Evolutionary conservation across 2,888 invertebrate species (phyloP).

Genomic region (Quadroppia sp.): DNA sequence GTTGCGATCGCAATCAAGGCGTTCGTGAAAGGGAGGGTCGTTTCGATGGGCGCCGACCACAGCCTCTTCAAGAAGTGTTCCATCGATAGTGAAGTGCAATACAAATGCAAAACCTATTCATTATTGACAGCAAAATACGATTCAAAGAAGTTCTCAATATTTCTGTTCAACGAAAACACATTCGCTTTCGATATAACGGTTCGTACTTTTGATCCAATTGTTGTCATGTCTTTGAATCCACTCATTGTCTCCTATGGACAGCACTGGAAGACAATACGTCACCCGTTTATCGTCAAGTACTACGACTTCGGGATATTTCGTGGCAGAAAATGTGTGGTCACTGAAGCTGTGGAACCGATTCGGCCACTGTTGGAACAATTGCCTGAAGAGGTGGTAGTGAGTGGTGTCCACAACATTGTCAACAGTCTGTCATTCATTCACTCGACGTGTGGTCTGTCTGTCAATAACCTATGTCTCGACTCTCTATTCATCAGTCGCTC

Average conservation of each 20-base stretch:
- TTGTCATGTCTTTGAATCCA: too few relatives aligned
- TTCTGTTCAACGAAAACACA: conserved; percentile 33
- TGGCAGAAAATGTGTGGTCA: conserved; percentile 39
- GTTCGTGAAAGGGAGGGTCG: too few relatives aligned
- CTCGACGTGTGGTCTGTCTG: conserved; percentile 30
- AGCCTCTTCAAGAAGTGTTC: conserved; percentile 40
- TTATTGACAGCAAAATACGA: conserved; percentile 34
- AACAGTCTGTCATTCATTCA: conserved; percentile 37
- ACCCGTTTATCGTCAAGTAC: conserved; percentile 41
- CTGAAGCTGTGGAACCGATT: conserved; percentile 34
- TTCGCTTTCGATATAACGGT: conserved; percentile 38
- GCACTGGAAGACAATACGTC: conserved; percentile 41
- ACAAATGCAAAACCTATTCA: conserved; percentile 33
- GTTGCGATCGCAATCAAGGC: too few relatives aligned
- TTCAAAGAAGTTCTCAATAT: conserved; percentile 15
- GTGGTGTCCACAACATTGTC: conserved; percentile 34
- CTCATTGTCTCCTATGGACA: neutral
- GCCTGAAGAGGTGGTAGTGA: conserved; percentile 14
- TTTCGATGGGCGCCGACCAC: conserved; percentile 40
- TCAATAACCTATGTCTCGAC: conserved; percentile 38
- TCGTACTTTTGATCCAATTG: conserved; percentile 8
- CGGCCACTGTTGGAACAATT: conserved; percentile 30
- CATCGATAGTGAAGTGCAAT: conserved; percentile 19
- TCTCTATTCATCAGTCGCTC: conserved; percentile 37
- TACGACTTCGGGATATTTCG: conserved; percentile 38